Percentiles rank a stretch among this genome's conserved stretches.
Conservation (phyloP, 2,888 invertebrate species). For the Sipha maydis region DNA sequence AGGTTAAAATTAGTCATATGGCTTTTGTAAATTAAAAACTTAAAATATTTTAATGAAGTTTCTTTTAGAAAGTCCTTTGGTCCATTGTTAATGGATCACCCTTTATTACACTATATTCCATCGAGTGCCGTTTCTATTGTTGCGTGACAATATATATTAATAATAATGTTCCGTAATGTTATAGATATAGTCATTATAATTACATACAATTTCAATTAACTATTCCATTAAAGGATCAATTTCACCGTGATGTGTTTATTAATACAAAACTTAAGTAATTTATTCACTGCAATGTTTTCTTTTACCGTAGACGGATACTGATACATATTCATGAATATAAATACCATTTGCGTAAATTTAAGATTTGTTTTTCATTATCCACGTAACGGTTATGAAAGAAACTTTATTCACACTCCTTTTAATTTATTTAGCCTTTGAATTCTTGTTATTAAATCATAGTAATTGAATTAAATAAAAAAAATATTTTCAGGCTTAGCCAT, state of each 20-base stretch:
- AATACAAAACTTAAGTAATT: conserved; percentile 27
- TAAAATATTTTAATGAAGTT: not conserved
- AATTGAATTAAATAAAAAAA: not conserved
- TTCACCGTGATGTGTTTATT: conserved; percentile 24
- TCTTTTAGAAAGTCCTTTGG: not conserved
- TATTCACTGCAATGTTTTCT: conserved; percentile 26
- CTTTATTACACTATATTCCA: not conserved
- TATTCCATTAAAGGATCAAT: conserved; percentile 35
- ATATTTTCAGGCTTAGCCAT: not conserved
- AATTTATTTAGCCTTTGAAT: not conserved
- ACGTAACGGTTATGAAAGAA: not conserved
- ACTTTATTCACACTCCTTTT: not conserved
- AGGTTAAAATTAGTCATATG: not conserved
- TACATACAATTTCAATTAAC: conserved; percentile 35
- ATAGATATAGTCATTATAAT: conserved; percentile 20
- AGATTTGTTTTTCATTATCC: conserved; percentile 16
- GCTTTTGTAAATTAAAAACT: not conserved
- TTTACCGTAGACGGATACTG: conserved; percentile 23
- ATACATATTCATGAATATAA: conserved; percentile 36
- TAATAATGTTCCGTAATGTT: conserved; percentile 5
- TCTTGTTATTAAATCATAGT: not conserved
- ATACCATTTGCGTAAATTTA: conserved; percentile 3
- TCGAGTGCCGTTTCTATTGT: not conserved
- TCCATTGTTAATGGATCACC: not conserved
- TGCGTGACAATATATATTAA: conserved; percentile 2